Base-by-base conservation (phyloP, 2,113 vertebrate species). In the Octodon degus region DNA sequence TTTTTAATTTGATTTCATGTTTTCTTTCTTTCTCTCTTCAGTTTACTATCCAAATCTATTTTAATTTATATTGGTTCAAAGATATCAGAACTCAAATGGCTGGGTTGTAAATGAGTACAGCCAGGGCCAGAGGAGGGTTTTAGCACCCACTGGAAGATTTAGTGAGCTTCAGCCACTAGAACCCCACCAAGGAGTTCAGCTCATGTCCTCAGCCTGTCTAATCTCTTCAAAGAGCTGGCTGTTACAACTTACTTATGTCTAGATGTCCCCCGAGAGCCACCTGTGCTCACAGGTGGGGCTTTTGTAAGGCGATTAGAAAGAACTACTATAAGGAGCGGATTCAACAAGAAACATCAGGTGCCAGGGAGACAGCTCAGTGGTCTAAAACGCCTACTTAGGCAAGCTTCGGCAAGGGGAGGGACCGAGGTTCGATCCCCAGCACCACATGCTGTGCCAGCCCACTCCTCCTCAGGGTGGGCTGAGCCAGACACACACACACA, bases 61-160 rank as follows among this genome's bases (percentile, higher is more conserved):
- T 94, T 89, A 65, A 63, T 85, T 95, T 90, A 68, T 24, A 11
- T 47, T 86, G 25, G 24, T 79, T 90, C 32, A 92, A 12, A 92
- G 82, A 40, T 1, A 24, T 72, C 32, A 90, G 25, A 89, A 93
- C 67, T 82, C n/a, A 63, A 47, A 55, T 53, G 34, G 12, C 76
- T 92, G 72, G 12, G 10, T 89, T 43, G 67, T 74, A 85, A 89
- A 89, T 53, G n/a, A 62, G 17, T 37, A 7, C 47, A 70, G 84
- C 13, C n/a, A 89, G 58, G 47, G 20, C 68, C 53, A 80, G 43
- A 91, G 70, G 63, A 85, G 20, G 79, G 58, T 40, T 89, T 80
- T 76, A 58, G 53, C 62, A 79, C 11, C 13, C 13, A 92, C 22
- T 95, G 27, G 67, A 62, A 85, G 40, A 5, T 32, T 84, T 77